These are phyloP conservation scores for Corticium candelabrum DNA, from an alignment of 37 sponge, comb jelly and placozoan genomes.

Conservation along the genomic window DNA sequence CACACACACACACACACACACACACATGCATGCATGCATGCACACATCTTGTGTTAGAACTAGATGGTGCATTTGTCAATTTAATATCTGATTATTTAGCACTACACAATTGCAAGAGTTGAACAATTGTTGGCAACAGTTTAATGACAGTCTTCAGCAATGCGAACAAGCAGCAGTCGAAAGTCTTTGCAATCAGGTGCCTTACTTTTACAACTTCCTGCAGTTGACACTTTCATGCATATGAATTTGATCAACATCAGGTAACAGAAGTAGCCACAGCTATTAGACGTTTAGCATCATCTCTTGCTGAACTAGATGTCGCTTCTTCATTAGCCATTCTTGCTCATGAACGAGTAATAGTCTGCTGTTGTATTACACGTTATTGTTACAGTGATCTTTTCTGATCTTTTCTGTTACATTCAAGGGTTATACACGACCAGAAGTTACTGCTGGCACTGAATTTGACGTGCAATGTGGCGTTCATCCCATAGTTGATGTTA, in stretches of 20 bases:
- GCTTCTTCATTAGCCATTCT: constrained; percentile 28
- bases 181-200: no score
- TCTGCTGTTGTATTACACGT: no score
- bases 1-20: no score
- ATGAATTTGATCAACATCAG: no score
- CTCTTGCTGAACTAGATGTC: constrained; percentile 60
- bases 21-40: no score
- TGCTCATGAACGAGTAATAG: constrained; percentile 50
- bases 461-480: constrained; percentile 38
- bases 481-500: constrained; percentile 61
- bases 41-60: no score
- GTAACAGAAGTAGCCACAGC: constrained; percentile 30
- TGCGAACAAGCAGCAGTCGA: no score
- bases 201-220: no score
- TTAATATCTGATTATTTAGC: background rate
- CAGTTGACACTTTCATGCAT: no score
- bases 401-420: background rate
- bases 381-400: no score
- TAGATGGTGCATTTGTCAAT: no score
- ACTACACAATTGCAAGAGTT: background rate
- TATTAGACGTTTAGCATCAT: constrained; percentile 25
- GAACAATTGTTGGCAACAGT: background rate
- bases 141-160: background rate
- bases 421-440: background rate
- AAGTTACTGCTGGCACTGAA: constrained; percentile 16